Base-by-base conservation (phyloP, 1,140 invertebrate species). In the Himalopsyche phryganea region DNA sequence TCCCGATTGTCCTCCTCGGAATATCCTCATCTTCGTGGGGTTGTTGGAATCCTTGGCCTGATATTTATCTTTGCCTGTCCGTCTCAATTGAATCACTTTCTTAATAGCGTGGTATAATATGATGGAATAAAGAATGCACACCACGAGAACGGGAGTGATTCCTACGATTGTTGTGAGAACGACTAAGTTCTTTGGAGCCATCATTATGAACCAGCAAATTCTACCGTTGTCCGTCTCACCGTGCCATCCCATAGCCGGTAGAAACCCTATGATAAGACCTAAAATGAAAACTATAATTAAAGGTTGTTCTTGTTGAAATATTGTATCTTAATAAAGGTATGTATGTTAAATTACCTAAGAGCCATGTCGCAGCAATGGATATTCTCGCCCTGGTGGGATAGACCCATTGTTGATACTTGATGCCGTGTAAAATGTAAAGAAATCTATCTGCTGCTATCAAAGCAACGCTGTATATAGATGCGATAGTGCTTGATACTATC, bases 381-480 rank as follows among this genome's bases (percentile, higher is more conserved):
- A 76, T 69, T 45, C 78, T 70, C 2, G 80, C 79, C 66, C 76
- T 71, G 1, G 67, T 74, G 0, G 78, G 76, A 59, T 73, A 79
- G 20, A 81, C 73, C 76, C 76, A 81, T 51, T 72, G 71, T 55
- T 79, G 72, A 58, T 83, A 82, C 58, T 82, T 77, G 1, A 82
- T 60, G 3, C 80, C 81, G 56, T 83, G 77, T 2, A 81, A 60
- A 20, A 83, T 83, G 60, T 81, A 83, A 40, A 83, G 71, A 59
- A 78, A 83, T 28, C 81, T 67, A 60, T 83, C 81, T 1, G 82
- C 67, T 23, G 76, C 80, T 49, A 83, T 80, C n/a, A 83, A 63
- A 2, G 75, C 79, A 0, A 83, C 78, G 19, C 78, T 82, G 63
- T 81, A 81, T 19, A 82, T 76, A 1, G 81, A 82, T n/a, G 80